Percentiles rank a stretch among this genome's conserved stretches.
Evolutionary conservation across 1,140 invertebrate genomes (phyloP).

Genomic region (Drosophila lowei): DNA sequence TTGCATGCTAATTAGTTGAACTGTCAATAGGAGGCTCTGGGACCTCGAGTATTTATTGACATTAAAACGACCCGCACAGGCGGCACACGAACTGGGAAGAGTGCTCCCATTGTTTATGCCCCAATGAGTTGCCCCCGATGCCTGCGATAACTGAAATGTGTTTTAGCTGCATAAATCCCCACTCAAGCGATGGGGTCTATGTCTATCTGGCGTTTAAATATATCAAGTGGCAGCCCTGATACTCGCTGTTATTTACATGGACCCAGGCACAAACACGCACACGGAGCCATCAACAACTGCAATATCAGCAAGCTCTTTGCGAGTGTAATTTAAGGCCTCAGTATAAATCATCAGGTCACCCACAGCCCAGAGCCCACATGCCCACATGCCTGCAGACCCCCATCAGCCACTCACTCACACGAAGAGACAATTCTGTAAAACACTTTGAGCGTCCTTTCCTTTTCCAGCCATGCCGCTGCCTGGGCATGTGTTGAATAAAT

Average conservation of each 20-base stretch:
- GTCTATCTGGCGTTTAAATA: conserved; percentile 52
- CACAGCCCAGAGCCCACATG: conserved; percentile 19
- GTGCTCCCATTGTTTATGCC: conserved; percentile 38
- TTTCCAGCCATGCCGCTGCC: conserved; percentile 12
- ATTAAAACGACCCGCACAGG: conserved; percentile 37
- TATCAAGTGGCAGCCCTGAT: conserved; percentile 49
- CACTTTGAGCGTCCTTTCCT: conserved; percentile 47
- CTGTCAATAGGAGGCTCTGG: conserved; percentile 63
- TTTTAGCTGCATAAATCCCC: conserved; percentile 53
- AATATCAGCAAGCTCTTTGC: conserved; percentile 71
- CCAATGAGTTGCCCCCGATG: conserved; percentile 29
- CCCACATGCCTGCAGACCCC: no score
- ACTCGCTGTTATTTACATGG: conserved; percentile 51
- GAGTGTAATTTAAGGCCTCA: conserved; percentile 65
- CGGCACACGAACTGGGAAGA: neutral
- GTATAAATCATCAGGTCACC: conserved; percentile 66
- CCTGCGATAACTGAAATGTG: conserved; percentile 47
- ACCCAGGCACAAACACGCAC: conserved; percentile 6
- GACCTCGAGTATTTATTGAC: conserved; percentile 59
- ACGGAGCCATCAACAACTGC: conserved; percentile 57
- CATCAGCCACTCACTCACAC: conserved; percentile 12
- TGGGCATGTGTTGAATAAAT: conserved; percentile 78
- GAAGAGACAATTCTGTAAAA: conserved; percentile 52
- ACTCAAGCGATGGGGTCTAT: conserved; percentile 36
- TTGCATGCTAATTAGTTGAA: conserved; percentile 78